These are phyloP conservation scores for Dermochelys coriacea DNA, from an alignment of 2,797 vertebrate genomes.

Conservation along the genomic window DNA sequence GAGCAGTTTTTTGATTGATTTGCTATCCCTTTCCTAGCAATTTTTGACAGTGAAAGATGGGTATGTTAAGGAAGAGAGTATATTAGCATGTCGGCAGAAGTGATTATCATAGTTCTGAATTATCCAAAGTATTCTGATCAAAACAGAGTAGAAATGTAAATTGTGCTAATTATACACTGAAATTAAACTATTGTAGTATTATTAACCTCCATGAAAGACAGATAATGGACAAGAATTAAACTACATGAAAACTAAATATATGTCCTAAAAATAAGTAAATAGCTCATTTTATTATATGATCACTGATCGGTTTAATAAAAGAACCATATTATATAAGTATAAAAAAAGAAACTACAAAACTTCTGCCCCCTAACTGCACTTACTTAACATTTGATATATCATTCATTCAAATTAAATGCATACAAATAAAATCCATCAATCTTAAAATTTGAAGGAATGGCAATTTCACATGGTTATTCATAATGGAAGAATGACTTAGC, in stretches of 20 bases:
- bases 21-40: not conserved
- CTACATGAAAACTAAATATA: not conserved
- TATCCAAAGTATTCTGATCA: not conserved
- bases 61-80: not conserved
- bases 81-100: not conserved
- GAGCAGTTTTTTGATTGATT: conserved; percentile 37
- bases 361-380: not conserved
- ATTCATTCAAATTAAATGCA: not conserved
- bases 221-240: not conserved
- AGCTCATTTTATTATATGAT: not conserved
- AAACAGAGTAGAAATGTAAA: conserved; percentile 23
- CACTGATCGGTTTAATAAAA: not conserved
- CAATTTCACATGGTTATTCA: not conserved
- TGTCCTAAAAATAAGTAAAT: not conserved
- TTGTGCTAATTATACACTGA: not conserved
- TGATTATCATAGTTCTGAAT: not conserved
- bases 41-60: conserved; percentile 35
- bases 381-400: not conserved
- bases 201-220: conserved; percentile 10
- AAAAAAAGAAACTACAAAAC: not conserved
- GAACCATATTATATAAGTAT: not conserved
- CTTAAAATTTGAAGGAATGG: not conserved
- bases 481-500: not conserved
- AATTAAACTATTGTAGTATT: not conserved
- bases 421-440: not conserved